Evolutionary conservation across 2,888 invertebrate species (phyloP), one percentile per base, ranked within the genome.

Genomic region (Autographa pulchrina): DNA sequence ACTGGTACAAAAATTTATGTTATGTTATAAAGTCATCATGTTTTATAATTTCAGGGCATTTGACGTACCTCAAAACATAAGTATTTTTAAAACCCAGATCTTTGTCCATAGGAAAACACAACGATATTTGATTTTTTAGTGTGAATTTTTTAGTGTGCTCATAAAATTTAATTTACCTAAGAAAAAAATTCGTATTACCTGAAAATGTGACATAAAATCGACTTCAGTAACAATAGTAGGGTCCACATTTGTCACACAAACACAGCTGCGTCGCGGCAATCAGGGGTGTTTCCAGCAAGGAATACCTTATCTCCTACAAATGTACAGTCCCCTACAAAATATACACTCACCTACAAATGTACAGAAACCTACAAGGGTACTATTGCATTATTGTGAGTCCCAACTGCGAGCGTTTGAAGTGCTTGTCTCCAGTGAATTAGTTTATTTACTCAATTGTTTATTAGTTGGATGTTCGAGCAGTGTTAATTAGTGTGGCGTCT

Each of bases 401-500:
- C 56, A 25, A 68, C 69, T 72, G 74, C 72, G 63, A 63, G 35
- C 60, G 70, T 84, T 81, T 78, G 72, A 72, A 78, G 82, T 65
- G 65, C 31, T 59, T 18, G 68, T 59, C 70, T 68, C 75, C 62
- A 59, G 48, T 31, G 66, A 64, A 75, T 81, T 81, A 74, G 74
- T 80, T 59, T 76, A 68, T 75, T 80, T 63, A 71, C 58, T 56
- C 59, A 66, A 80, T 80, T 72, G 78, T 43, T 76, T 72, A 78
- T 48, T 72, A 72, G 60, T 20, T 65, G 68, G 76, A 56, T 58
- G 58, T 71, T 62, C 52, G 75, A 77, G 75, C 65, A 67, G 68
- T 62, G 52, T 65, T 77, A 80, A 77, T 77, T 54, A 77, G 71
- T 80, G 60, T 32, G 70, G 18, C 60, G 66, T 32, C 54, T 43